phyloP scores from a whole-genome alignment of 2,113 vertebrate genomes.

The Neopipo cinnamomea region DNA sequence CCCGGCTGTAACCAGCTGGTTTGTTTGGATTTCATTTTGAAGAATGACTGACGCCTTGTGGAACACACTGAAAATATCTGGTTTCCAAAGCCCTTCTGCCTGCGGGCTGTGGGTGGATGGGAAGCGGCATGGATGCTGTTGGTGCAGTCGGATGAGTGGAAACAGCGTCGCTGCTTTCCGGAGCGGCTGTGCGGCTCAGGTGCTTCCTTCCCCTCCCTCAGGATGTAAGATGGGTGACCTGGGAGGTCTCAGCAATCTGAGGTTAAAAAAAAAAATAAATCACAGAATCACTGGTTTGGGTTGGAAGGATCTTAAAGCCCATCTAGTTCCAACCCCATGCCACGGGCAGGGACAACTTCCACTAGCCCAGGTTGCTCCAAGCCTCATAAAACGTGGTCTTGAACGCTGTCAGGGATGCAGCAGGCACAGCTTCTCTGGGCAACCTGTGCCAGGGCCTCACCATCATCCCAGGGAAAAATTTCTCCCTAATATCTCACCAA shows the following conservation, averaged over 20 bases:
- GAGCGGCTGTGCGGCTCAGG: fast-evolving
- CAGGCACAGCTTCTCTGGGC: background rate
- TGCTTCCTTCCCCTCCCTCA: background rate
- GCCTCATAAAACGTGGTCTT: background rate
- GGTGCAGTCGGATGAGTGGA: background rate
- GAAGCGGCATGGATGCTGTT: background rate
- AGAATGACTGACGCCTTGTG: conserved; percentile 25
- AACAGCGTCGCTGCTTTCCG: fast-evolving
- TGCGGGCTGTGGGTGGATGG: fast-evolving
- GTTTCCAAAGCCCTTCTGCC: background rate
- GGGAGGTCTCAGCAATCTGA: background rate
- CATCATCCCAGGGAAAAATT: background rate
- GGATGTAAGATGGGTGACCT: background rate
- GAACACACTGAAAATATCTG: background rate
- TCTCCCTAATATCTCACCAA: background rate
- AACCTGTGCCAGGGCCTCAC: background rate
- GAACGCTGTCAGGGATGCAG: background rate
- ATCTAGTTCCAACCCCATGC: too few relatives aligned
- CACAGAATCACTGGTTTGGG: background rate
- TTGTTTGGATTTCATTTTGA: background rate
- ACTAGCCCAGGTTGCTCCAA: fast-evolving
- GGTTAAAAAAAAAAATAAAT: background rate
- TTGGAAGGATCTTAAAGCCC: background rate
- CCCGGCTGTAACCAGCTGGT: background rate
- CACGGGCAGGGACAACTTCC: background rate